Conservation (phyloP, 2,797 vertebrate species). For the Chelon labrosus region DNA sequence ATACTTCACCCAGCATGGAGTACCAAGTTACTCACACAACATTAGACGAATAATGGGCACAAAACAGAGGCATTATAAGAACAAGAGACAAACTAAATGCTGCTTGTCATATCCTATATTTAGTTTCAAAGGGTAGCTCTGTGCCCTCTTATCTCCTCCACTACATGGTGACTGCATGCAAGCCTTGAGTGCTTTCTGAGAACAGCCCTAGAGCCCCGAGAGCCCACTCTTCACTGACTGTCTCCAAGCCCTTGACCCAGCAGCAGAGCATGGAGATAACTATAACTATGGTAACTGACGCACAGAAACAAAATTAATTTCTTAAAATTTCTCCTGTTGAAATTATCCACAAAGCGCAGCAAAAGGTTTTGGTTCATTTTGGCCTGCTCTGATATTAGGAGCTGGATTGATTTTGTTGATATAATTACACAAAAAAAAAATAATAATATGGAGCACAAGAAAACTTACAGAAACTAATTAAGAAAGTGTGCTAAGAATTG, state of each 20-base stretch:
- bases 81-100: slow-evolving; percentile 40
- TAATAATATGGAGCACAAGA: not conserved
- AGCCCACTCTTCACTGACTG: slow-evolving; percentile 73
- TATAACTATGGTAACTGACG: slow-evolving; percentile 52
- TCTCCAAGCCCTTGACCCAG: slow-evolving; percentile 74
- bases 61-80: slow-evolving; percentile 31
- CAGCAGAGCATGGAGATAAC: slow-evolving; percentile 44
- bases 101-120: slow-evolving; percentile 72
- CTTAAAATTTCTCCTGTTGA: slow-evolving; percentile 20
- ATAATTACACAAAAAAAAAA: slow-evolving; percentile 10
- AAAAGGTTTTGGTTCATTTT: slow-evolving; percentile 16
- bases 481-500: not conserved
- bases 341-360: slow-evolving; percentile 13
- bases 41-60: slow-evolving; percentile 30
- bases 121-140: slow-evolving; percentile 74
- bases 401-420: not conserved
- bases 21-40: slow-evolving; percentile 32
- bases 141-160: slow-evolving; percentile 72
- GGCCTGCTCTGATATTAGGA: slow-evolving; percentile 1
- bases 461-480: not conserved
- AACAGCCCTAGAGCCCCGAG: slow-evolving; percentile 69
- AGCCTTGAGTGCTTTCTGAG: slow-evolving; percentile 79
- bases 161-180: slow-evolving; percentile 68
- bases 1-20: slow-evolving; percentile 22
- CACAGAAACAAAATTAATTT: slow-evolving; percentile 22